These are phyloP conservation scores for Melangyna quadrimaculata DNA, from an alignment of 2,888 invertebrate genomes.

Conservation along the genomic window DNA sequence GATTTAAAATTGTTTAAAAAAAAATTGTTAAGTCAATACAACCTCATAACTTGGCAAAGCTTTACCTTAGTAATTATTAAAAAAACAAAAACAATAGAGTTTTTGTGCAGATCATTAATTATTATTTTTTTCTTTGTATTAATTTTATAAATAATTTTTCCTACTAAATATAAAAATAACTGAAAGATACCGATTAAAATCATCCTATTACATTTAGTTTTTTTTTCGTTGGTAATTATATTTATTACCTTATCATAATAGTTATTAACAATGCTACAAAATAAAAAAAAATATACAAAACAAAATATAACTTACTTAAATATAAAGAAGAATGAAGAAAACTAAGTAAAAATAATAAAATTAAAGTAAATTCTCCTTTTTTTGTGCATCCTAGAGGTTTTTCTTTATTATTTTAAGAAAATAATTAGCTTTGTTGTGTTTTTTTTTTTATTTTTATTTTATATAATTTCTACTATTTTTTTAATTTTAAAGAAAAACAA, in stretches of 20 bases:
- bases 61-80: constrained; percentile 74
- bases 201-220: constrained; percentile 68
- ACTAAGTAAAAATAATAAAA: not conserved
- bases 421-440: constrained; percentile 63
- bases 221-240: constrained; percentile 38
- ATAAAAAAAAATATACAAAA: not conserved
- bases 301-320: constrained; percentile 3
- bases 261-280: constrained; percentile 9
- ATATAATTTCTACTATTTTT: constrained; percentile 59
- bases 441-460: constrained; percentile 31
- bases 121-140: constrained; percentile 14
- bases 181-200: constrained; percentile 48
- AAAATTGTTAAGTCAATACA: constrained; percentile 50
- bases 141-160: constrained; percentile 53
- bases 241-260: constrained; percentile 24
- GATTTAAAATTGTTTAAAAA: constrained; percentile 40
- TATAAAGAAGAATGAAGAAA: not conserved
- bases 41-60: constrained; percentile 78
- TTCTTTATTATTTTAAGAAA: constrained; percentile 53
- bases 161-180: constrained; percentile 59
- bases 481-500: constrained; percentile 57
- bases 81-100: constrained; percentile 22
- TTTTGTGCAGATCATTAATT: constrained; percentile 62
- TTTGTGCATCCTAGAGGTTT: constrained; percentile 55
- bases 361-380: constrained; percentile 1